Evolutionary conservation across 1,140 invertebrate species (phyloP), one percentile per base, ranked within the genome.

Genomic region (Neodiprion virginianus): DNA sequence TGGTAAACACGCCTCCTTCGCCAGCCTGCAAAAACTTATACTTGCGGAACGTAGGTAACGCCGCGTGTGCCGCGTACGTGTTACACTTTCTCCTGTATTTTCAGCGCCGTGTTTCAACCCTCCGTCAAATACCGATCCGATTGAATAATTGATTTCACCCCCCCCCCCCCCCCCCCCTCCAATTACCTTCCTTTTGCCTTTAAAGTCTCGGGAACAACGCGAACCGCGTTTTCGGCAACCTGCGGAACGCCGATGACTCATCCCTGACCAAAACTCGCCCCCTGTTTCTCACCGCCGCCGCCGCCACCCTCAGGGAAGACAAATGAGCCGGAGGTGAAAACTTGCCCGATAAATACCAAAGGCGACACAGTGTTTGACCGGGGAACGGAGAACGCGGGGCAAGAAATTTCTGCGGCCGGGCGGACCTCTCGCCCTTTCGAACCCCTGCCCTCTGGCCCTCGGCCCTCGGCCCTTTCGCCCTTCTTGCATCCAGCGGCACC

Each of bases 241-340:
- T 40, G 28, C 28, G 5, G 28, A 5, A 40, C 28, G 28, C 28
- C 28, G 28, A 21, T 21, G 17, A 3, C 28, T 40, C 5, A 2
- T 40, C 28, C 28, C 28, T 5, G 28, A 40, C 28, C 28, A 40
- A 40, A 40, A 5, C 28, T 40, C 53, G 11, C 53, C 3, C 53
- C 53, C n/a, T 8, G 11, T 61, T 61, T 17, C n/a, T 61, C 53
- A 17, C 53, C 53, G 53, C 77, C 77, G 76, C 82, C 79, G 77
- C 76, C 80, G 80, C 85, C 82, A 82, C 84, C 84, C 84, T 76
- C 80, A 85, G 82, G 82, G 85, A 89, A 89, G 88, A 89, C 86
- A 89, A 89, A 89, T 88, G 88, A 89, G 86, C 82, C 79, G 86
- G 88, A 89, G 88, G 88, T 88, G 87, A 89, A 85, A 89, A 89